A percentile compares a stretch with the other conserved stretches of the same genome.
These are phyloP conservation scores for Enteromius treurensis DNA, from an alignment of 2,797 vertebrate genomes.

Conservation along the genomic window DNA sequence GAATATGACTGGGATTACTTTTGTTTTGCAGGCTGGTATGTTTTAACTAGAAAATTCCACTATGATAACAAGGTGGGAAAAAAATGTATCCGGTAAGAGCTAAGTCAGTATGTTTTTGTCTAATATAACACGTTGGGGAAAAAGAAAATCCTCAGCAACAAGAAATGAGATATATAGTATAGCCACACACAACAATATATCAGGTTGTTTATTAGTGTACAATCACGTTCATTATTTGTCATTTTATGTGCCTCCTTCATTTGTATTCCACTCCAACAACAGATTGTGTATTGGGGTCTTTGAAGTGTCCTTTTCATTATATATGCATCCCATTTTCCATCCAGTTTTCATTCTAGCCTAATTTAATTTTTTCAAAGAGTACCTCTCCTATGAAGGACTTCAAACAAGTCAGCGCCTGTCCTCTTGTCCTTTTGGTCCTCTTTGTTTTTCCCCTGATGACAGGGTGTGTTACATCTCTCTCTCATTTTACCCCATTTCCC, in stretches of 20 bases:
- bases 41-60: too few relatives aligned
- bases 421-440: constrained; percentile 31
- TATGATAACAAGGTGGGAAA: background rate
- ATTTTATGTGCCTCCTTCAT: constrained; percentile 18
- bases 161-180: background rate
- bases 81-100: background rate
- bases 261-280: constrained; percentile 15
- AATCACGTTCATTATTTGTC: constrained; percentile 15
- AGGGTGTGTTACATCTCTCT: constrained; percentile 11
- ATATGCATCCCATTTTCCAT: constrained; percentile 13
- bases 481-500: constrained; percentile 3
- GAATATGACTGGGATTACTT: background rate
- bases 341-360: constrained; percentile 15
- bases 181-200: background rate
- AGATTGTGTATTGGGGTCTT: constrained; percentile 25
- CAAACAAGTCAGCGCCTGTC: constrained; percentile 9
- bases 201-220: background rate
- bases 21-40: background rate
- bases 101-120: background rate
- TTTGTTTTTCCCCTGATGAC: constrained; percentile 3
- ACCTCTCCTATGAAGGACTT: constrained; percentile 26
- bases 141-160: background rate
- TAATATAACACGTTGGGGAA: background rate
- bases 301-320: constrained; percentile 37
- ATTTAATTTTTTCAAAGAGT: constrained; percentile 23